These are phyloP conservation scores for Subanguina moxae DNA, from an alignment of 1,140 invertebrate species.

Conservation along the genomic window DNA sequence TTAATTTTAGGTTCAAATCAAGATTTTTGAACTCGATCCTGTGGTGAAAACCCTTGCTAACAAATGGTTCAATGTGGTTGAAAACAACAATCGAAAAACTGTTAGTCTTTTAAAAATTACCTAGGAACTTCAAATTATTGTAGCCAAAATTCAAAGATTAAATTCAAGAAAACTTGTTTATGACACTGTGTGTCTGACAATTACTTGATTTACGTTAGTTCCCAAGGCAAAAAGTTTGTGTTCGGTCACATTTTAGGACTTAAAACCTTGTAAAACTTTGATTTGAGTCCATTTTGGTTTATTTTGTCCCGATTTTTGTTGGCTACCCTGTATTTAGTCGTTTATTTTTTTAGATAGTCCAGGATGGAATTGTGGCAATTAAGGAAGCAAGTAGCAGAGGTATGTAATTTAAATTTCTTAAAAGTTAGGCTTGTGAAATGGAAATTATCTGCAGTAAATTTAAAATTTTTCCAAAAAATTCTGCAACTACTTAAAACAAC, in stretches of 20 bases:
- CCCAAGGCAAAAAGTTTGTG: not conserved
- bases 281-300: too few relatives aligned
- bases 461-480: too few relatives aligned
- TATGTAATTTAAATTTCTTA: constrained; percentile 9
- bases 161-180: not conserved
- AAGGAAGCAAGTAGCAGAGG: constrained; percentile 13
- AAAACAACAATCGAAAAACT: constrained; percentile 15
- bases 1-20: constrained; percentile 30
- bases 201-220: not conserved
- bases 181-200: too few relatives aligned
- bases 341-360: constrained; percentile 16
- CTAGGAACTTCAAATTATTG: not conserved
- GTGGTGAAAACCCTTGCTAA: constrained; percentile 26
- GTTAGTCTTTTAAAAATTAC: not conserved
- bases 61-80: constrained; percentile 34
- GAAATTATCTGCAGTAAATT: too few relatives aligned
- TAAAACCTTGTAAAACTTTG: too few relatives aligned
- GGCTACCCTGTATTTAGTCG: too few relatives aligned
- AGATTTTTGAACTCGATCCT: constrained; percentile 27
- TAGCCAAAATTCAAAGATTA: not conserved
- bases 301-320: too few relatives aligned
- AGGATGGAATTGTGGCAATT: constrained; percentile 32
- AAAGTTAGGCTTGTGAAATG: too few relatives aligned
- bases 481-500: constrained; percentile 1
- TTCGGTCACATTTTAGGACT: constrained; percentile 17